phyloP scores from a whole-genome alignment of 2,888 invertebrate genomes.

The Spilarctia lutea region DNA sequence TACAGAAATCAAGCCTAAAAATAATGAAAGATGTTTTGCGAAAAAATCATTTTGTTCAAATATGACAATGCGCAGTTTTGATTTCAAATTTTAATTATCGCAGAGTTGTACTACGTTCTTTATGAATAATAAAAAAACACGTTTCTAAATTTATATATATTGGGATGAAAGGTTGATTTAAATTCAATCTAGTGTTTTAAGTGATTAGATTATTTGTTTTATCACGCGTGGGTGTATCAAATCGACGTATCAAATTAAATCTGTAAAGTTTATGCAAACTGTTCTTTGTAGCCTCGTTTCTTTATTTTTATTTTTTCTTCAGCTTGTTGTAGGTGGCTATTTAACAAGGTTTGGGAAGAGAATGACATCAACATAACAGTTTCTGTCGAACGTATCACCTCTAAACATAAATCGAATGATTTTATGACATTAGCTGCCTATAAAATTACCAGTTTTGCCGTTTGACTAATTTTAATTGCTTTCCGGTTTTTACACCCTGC shows the following conservation, averaged over 20 bases:
- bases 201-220: slow-evolving; percentile 32
- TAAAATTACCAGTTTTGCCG: slow-evolving; percentile 74
- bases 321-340: slow-evolving; percentile 41
- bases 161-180: slow-evolving; percentile 25
- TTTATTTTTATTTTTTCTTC: slow-evolving; percentile 42
- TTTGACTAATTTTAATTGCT: slow-evolving; percentile 81
- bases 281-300: slow-evolving; percentile 34
- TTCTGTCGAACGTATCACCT: slow-evolving; percentile 53
- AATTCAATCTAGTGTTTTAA: slow-evolving; percentile 39
- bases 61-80: neutral
- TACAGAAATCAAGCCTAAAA: no score
- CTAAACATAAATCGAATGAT: slow-evolving; percentile 73
- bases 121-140: neutral
- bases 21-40: neutral
- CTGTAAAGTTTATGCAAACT: slow-evolving; percentile 47
- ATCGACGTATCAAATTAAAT: slow-evolving; percentile 46
- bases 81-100: neutral
- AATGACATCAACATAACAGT: slow-evolving; percentile 57
- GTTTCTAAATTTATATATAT: slow-evolving; percentile 19
- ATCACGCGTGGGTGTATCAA: slow-evolving; percentile 40
- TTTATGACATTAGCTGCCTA: slow-evolving; percentile 73
- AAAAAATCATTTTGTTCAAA: neutral
- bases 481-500: slow-evolving; percentile 70
- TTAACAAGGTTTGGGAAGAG: slow-evolving; percentile 46
- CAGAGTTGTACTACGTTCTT: neutral